Conservation (phyloP, 2,113 vertebrate genomes). For the Anoplopoma fimbria region DNA sequence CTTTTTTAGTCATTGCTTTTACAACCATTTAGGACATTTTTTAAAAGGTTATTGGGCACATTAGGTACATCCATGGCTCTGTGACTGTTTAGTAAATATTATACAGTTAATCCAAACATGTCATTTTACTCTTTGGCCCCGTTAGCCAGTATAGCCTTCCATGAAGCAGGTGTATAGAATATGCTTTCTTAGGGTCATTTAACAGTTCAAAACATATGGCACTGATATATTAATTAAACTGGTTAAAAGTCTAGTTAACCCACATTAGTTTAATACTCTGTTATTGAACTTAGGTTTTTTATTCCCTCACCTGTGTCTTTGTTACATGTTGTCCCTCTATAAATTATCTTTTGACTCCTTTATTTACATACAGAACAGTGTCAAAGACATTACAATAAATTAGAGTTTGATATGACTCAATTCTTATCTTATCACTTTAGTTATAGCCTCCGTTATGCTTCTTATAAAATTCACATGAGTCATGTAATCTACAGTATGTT, state of each 20-base stretch:
- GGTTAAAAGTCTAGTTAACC: neutral
- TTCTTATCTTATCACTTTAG: slow-evolving; percentile 12
- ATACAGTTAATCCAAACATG: neutral
- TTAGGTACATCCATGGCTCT: neutral
- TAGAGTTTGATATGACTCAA: neutral
- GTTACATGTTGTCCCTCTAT: neutral
- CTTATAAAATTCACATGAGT: slow-evolving; percentile 4
- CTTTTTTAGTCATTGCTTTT: too few species aligned
- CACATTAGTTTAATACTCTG: neutral
- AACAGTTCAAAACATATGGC: neutral
- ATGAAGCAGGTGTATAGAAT: neutral
- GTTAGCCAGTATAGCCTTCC: neutral
- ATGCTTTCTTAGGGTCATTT: neutral
- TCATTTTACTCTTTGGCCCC: neutral
- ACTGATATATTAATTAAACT: neutral
- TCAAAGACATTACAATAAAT: neutral
- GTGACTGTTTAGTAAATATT: neutral
- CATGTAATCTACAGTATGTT: neutral
- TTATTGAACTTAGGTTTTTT: neutral
- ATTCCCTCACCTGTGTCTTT: neutral
- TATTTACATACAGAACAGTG: slow-evolving; percentile 13
- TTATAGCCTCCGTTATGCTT: neutral
- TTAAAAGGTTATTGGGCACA: neutral
- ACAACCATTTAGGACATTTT: neutral
- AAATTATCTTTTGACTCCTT: neutral